Conservation (phyloP, 2,113 vertebrate genomes). For the Chionomys nivalis region DNA sequence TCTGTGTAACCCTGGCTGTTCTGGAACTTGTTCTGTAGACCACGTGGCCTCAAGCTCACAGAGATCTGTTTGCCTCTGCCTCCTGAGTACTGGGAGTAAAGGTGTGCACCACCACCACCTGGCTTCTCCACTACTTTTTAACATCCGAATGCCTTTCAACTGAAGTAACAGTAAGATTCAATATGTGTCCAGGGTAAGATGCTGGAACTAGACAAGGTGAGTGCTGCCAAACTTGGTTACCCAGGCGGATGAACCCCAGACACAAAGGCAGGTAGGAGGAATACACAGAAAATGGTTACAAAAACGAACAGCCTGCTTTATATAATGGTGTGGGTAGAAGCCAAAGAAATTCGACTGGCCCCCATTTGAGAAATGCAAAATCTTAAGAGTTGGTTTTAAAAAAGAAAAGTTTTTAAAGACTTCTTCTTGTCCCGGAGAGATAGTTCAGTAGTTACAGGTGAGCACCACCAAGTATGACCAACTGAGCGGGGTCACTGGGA, state of each 20-base stretch:
- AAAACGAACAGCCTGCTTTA: not conserved
- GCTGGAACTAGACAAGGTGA: not conserved
- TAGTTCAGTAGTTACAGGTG: not conserved
- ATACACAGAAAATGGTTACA: not conserved
- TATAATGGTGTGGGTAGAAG: not conserved
- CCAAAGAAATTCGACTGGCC: not conserved
- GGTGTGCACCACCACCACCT: too few species aligned
- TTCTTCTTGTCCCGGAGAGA: not conserved
- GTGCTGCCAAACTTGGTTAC: not conserved
- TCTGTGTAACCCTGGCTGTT: not conserved
- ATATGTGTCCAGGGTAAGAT: not conserved
- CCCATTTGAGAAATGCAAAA: conserved; percentile 7
- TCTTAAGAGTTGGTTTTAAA: not conserved
- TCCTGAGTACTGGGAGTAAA: not conserved
- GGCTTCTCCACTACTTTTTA: not conserved
- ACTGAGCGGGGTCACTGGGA: not conserved
- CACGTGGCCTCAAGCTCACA: not conserved
- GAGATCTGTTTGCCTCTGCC: not conserved
- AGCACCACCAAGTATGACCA: not conserved
- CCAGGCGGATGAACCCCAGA: not conserved
- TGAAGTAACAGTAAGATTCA: not conserved
- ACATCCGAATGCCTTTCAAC: not conserved
- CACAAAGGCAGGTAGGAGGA: not conserved
- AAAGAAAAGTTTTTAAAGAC: not conserved
- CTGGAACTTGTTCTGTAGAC: not conserved